Evolutionary conservation across 2,888 invertebrate genomes (phyloP), one percentile per base, ranked within the genome.

Genomic region (Emesis castigata): DNA sequence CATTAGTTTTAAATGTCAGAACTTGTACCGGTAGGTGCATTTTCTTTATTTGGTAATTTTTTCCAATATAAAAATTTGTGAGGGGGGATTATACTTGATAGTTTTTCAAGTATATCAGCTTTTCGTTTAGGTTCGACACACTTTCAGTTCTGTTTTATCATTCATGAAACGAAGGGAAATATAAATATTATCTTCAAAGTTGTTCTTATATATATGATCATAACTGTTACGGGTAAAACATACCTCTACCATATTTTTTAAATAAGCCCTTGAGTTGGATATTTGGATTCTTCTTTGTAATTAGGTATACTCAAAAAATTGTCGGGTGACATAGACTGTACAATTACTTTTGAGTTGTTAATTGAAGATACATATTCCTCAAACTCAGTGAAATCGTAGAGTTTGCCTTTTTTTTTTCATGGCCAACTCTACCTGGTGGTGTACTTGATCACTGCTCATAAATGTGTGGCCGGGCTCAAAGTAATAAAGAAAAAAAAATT

Each of bases 391-490:
- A 84, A 83, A 66, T 86, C 82, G 64, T 86, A 83, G 11, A 81
- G 44, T 77, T 80, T 83, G 6, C 75, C 71, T 77, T 81, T 86
- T 78, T n/a, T 80, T 39, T 65, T 85, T 87, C 78, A 85, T 83
- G 8, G 84, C 65, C 14, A 79, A 39, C 58, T 85, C 84, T 3
- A 85, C 84, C 53, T 85, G 83, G 48, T 84, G 83, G 68, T 87
- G 87, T 11, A 86, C 79, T 62, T 80, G 80, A 64, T 87, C 87
- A 72, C 77, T 61, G 22, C 79, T 75, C 85, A 86, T 85, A 68
- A 87, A 86, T n/a, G 87, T 87, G 68, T 87, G 85, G 7, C 87
- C 86, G 3, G 85, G 84, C 73, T 85, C 84, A 62, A 87, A 85
- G 53, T 80, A 80, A 62, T 76, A 48, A 7, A 86, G 69, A n/a